phyloP scores from a whole-genome alignment of 2,797 vertebrate genomes.

The Benthosema pterotum region DNA sequence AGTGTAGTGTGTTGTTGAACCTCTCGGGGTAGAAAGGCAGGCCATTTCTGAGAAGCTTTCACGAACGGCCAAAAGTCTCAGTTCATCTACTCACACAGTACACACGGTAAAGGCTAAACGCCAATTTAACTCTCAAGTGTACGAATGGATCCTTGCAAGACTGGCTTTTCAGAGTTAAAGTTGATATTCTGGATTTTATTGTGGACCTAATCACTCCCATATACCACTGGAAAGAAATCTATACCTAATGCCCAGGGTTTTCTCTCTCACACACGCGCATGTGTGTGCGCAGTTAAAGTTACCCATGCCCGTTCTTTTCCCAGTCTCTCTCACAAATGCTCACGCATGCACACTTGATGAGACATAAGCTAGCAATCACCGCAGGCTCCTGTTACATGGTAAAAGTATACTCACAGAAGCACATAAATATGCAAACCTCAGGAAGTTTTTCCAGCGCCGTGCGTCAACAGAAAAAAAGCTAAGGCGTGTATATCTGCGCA shows the following conservation, averaged over 20 bases:
- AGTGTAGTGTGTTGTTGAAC: background rate
- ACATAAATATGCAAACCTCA: constrained; percentile 71
- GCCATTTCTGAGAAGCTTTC: constrained; percentile 23
- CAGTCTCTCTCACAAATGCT: constrained; percentile 37
- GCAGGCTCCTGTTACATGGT: constrained; percentile 68
- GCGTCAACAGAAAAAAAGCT: constrained; percentile 55
- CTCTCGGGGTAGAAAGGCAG: background rate
- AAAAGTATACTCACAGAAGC: constrained; percentile 76
- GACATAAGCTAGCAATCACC: constrained; percentile 69
- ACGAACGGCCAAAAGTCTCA: constrained; percentile 15
- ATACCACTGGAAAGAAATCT: constrained; percentile 26
- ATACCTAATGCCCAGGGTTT: constrained; percentile 32
- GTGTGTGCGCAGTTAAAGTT: constrained; percentile 22
- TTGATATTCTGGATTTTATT: too few species aligned
- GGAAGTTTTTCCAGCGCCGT: constrained; percentile 69
- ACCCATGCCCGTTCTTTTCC: constrained; percentile 60
- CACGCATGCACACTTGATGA: constrained; percentile 40
- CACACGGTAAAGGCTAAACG: too few species aligned
- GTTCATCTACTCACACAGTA: constrained; percentile 8
- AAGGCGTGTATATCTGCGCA: constrained; percentile 54
- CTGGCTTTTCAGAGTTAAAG: too few species aligned
- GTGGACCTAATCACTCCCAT: constrained; percentile 33
- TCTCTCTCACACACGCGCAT: background rate
- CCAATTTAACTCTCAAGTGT: too few species aligned
- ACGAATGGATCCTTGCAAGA: too few species aligned